phyloP scores from a whole-genome alignment of 2,888 invertebrate species.

The Catocala nupta region DNA sequence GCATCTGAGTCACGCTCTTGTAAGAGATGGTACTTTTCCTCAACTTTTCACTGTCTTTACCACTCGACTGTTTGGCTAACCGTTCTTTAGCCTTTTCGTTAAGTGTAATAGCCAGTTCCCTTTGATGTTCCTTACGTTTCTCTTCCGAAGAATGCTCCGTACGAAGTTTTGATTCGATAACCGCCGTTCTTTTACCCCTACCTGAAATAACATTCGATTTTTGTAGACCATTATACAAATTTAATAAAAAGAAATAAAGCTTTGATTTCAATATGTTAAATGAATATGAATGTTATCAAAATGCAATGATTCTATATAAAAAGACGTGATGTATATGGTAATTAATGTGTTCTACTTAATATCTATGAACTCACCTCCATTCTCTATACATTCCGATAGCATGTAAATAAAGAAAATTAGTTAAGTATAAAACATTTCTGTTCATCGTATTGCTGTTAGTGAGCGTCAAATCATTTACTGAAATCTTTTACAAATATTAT shows the following conservation, averaged over 20 bases:
- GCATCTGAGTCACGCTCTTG: constrained; percentile 96
- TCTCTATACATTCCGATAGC: constrained; percentile 79
- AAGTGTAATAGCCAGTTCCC: constrained; percentile 95
- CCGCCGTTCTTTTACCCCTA: constrained; percentile 94
- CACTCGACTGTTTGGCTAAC: constrained; percentile 94
- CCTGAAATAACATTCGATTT: constrained; percentile 66
- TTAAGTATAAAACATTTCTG: constrained; percentile 61
- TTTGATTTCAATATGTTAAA: background rate
- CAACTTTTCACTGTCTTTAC: constrained; percentile 95
- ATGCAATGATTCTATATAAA: constrained; percentile 1
- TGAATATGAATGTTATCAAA: constrained; percentile 4
- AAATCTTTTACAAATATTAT: constrained; percentile 49
- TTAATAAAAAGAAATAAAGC: background rate
- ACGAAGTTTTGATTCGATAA: constrained; percentile 96
- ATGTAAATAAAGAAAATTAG: constrained; percentile 80
- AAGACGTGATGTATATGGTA: constrained; percentile 3
- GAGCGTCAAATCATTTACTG: constrained; percentile 44
- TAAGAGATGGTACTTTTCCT: constrained; percentile 98
- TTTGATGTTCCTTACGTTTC: constrained; percentile 98
- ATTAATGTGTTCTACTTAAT: constrained; percentile 10
- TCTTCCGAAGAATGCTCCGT: constrained; percentile 98
- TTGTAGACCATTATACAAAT: background rate
- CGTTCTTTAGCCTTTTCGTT: constrained; percentile 98
- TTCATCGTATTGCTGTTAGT: constrained; percentile 48
- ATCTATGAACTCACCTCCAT: constrained; percentile 78